These are phyloP conservation scores for Hoplostethus atlanticus DNA, from an alignment of 2,797 vertebrate species.

Conservation along the genomic window DNA sequence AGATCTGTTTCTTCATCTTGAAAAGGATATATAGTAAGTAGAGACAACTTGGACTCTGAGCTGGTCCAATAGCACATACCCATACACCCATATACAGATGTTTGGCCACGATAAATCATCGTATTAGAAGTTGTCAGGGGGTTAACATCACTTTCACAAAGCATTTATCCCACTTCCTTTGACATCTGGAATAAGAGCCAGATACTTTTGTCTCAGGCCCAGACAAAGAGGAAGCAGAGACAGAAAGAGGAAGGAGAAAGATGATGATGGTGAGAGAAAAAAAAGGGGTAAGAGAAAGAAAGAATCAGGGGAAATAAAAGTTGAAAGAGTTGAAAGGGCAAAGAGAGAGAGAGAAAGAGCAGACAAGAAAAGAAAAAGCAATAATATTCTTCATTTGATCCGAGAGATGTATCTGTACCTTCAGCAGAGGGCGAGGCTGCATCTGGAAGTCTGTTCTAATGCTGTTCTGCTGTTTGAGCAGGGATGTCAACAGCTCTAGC, in stretches of 20 bases:
- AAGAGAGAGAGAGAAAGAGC: not conserved
- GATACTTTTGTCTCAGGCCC: conserved; percentile 37
- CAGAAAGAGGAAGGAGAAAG: not conserved
- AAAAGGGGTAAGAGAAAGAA: conserved; percentile 10
- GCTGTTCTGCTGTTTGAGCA: conserved; percentile 20
- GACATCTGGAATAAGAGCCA: conserved; percentile 59
- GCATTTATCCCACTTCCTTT: conserved; percentile 52
- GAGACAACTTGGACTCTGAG: conserved; percentile 39
- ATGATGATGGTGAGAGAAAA: conserved; percentile 16
- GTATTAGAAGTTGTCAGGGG: conserved; percentile 66
- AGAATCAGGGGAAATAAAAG: conserved; percentile 14
- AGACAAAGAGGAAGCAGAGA: conserved; percentile 37
- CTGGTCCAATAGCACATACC: conserved; percentile 40
- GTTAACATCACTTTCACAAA: conserved; percentile 69
- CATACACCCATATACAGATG: conserved; percentile 31
- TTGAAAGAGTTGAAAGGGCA: not conserved
- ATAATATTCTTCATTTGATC: conserved; percentile 17
- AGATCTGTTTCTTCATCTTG: conserved; percentile 50
- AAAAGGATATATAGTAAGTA: conserved; percentile 35
- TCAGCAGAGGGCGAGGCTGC: conserved; percentile 1
- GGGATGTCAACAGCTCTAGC: conserved; percentile 53
- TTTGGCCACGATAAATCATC: conserved; percentile 73
- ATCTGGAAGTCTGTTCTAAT: conserved; percentile 39
- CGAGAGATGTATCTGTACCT: not conserved
- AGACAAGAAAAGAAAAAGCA: conserved; percentile 1